Evolutionary conservation across 2,113 vertebrate species (phyloP), one percentile per base, ranked within the genome.

Genomic region (Crotalus tigris): DNA sequence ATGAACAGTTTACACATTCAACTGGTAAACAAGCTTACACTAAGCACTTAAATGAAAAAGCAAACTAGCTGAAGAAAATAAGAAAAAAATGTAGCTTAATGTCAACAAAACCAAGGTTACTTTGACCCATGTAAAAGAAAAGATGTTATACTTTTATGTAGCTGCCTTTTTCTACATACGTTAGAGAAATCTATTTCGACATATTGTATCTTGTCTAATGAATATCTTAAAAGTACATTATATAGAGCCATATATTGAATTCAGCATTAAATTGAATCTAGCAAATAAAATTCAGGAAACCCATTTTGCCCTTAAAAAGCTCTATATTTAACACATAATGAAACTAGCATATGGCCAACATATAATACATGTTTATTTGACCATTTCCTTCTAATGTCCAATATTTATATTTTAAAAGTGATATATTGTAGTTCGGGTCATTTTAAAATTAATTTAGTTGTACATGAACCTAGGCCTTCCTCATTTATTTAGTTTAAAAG

Each of bases 381-480:
- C 7, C 46, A 86, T 26, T 90, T 90, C 61, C 15, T 19, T 9
- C 24, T 86, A 49, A 61, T 24, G 6, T 12, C 11, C 58, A 3
- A 29, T 88, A 44, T 86, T 89, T 39, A 49, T 33, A 44, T 92
- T 33, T 51, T 6, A 58, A 90, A 90, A 49, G 15, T 0, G 1
- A 3, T 57, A n/a, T 21, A 17, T 10, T 11, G 6, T 33, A 81
- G 1, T 44, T 75, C 9, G 39, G 69, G 26, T 19, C 49, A 26
- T 85, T 64, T 64, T 51, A 85, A 91, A 75, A 91, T 55, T 17
- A 92, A 61, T 51, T 3, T 10, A 81, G 5, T 2, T 39, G 89
- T 46, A 61, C 21, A 86, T n/a, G 87, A n/a, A 4, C 75, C 55
- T 0, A 0, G 39, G 33, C 2, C 88, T 0, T 57, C 0, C 46